Conservation (phyloP, 2,113 vertebrate species). For the Crotalus tigris region DNA sequence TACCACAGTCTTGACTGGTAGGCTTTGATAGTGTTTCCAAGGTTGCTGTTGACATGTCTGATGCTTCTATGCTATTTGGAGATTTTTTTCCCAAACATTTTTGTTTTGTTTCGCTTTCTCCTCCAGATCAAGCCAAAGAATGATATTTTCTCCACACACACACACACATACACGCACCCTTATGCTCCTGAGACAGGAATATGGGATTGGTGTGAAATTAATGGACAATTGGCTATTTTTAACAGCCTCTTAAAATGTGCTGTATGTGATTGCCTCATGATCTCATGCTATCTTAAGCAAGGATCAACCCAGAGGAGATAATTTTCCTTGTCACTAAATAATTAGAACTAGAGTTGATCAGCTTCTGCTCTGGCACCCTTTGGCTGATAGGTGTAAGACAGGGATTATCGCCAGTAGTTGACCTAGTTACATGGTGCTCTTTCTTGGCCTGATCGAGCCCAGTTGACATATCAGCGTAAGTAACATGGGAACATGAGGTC, state of each 20-base stretch:
- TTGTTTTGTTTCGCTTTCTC: not conserved
- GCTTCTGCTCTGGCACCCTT: not conserved
- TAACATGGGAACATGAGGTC: not conserved
- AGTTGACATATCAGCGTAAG: not conserved
- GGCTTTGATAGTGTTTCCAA: not conserved
- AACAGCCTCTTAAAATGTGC: not conserved
- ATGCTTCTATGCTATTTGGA: not conserved
- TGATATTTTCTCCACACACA: not conserved
- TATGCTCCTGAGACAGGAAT: not conserved
- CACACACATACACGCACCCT: not conserved
- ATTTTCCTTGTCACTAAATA: not conserved
- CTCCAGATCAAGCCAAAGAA: not conserved
- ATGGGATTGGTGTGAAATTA: not conserved
- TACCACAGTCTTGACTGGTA: not conserved
- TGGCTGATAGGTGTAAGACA: not conserved
- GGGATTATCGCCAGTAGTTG: slow-evolving; percentile 11
- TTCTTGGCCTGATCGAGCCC: not conserved
- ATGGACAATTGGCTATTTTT: not conserved
- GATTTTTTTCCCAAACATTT: not conserved
- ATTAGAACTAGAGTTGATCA: not conserved
- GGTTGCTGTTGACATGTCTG: not conserved
- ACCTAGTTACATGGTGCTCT: slow-evolving; percentile 1
- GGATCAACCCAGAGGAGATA: not conserved
- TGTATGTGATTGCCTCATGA: not conserved
- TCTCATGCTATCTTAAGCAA: not conserved